Conservation (phyloP, 2,797 vertebrate species). For the Spheniscus humboldti region DNA sequence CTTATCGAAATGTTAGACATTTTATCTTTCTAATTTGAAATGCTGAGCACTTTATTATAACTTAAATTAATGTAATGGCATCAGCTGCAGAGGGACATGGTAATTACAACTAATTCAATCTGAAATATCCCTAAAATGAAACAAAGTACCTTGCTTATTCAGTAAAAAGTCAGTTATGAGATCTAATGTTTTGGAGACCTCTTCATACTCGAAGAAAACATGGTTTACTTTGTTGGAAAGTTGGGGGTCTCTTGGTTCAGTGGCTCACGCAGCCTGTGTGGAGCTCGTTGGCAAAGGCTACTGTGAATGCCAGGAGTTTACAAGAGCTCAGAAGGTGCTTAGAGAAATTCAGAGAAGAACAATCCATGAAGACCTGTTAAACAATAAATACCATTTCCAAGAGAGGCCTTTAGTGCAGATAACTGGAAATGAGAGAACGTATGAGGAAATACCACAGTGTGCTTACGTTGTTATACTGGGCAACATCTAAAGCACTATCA, state of each 20-base stretch:
- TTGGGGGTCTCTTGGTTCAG: not conserved
- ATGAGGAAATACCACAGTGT: not conserved
- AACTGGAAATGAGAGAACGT: not conserved
- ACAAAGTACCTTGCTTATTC: not conserved
- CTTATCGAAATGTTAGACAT: not conserved
- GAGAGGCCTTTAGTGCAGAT: not conserved
- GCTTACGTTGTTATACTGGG: not conserved
- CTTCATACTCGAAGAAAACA: not conserved
- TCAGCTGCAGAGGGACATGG: not conserved
- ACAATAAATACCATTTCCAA: not conserved
- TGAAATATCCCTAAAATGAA: not conserved
- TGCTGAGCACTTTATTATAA: not conserved
- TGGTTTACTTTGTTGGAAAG: not conserved
- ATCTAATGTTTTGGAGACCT: not conserved
- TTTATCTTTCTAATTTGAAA: not conserved
- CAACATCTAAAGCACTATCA: not conserved
- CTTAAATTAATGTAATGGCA: not conserved
- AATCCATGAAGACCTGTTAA: not conserved
- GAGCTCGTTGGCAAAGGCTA: not conserved
- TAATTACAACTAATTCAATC: not conserved
- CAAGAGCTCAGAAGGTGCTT: not conserved
- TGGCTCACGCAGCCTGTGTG: fast-evolving
- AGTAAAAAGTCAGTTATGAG: not conserved
- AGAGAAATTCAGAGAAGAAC: not conserved
- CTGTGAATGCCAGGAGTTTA: not conserved